Evolutionary conservation across 1,140 invertebrate species (phyloP).

Genomic region (Druon quercuslanigerum): DNA sequence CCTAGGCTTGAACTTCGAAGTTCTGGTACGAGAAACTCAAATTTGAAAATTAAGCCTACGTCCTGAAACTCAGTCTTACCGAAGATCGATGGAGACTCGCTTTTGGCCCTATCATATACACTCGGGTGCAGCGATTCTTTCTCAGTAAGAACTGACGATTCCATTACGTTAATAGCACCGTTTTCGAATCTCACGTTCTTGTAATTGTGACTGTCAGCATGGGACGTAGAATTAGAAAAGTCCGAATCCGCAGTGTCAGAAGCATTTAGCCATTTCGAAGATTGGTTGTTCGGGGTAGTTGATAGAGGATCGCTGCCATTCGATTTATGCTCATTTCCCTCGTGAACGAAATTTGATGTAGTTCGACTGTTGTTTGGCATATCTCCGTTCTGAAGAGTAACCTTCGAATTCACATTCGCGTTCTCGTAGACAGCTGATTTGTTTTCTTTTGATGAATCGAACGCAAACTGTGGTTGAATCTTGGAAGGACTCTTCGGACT

Average conservation of each 20-base stretch:
- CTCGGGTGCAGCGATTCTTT: neutral
- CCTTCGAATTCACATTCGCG: slow-evolving; percentile 49
- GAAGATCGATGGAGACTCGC: slow-evolving; percentile 8
- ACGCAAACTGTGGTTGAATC: slow-evolving; percentile 62
- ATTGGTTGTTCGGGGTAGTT: slow-evolving; percentile 56
- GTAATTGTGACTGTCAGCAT: slow-evolving; percentile 58
- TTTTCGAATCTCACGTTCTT: slow-evolving; percentile 60
- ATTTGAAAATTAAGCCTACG: neutral
- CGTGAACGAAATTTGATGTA: slow-evolving; percentile 13
- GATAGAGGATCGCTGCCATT: slow-evolving; percentile 37
- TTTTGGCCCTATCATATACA: neutral
- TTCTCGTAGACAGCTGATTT: slow-evolving; percentile 54
- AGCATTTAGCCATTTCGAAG: slow-evolving; percentile 55
- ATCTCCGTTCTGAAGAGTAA: slow-evolving; percentile 49
- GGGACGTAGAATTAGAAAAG: slow-evolving; percentile 59
- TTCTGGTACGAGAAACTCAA: too few species aligned
- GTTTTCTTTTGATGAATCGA: slow-evolving; percentile 58
- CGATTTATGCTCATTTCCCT: slow-evolving; percentile 45
- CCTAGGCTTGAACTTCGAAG: too few species aligned
- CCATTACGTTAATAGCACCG: neutral
- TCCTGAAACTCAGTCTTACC: neutral
- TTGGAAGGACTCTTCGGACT: slow-evolving; percentile 65
- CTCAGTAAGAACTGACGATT: neutral
- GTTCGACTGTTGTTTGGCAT: slow-evolving; percentile 40
- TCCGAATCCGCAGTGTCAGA: slow-evolving; percentile 44